Evolutionary conservation across 1,140 invertebrate species (phyloP), one percentile per base, ranked within the genome.

Genomic region (Daktulosphaira vitifoliae): DNA sequence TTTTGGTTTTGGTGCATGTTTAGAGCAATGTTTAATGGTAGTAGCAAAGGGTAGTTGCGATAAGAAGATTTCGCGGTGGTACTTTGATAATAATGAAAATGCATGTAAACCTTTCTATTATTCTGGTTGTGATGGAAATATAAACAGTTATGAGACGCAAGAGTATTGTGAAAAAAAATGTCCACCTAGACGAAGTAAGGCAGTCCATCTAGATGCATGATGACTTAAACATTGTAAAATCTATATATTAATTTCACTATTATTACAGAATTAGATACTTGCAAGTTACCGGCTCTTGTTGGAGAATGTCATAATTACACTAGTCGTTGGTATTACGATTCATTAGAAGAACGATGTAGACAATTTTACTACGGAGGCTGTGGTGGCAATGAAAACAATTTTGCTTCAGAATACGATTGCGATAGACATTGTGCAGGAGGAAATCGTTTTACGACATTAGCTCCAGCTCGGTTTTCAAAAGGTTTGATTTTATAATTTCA

Each of bases 91-190:
- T 48, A 78, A 80, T 29, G 85, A 92, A 74, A 88, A 92, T 74
- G 82, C 87, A 65, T 98, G 95, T 81, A 81, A 88, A 79, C 90
- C 91, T 48, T 98, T 98, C 81, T 93, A 93, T 81, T 97, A 91
- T 79, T 85, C 84, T 66, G 93, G 93, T 68, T 95, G 91, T 78
- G 84, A 84, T 69, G 92, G 90, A 67, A 97, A 95, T 79, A 81
- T 79, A 71, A 96, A 96, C 80, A 86, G 86, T 72, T 97, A 92
- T 81, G 79, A 81, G 44, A 82, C 81, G 73, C 81, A 84, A 75
- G 81, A 84, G 68, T 81, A 82, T 74, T 97, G 94, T 76, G 84
- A 87, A 71, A 75, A 80, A 59, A 80, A 83, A 71, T 96, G 93
- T 77, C 88, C 91, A 42, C 78, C 83, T 56, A 81, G 82, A 73